Base-by-base conservation (phyloP, 2,113 vertebrate species). In the Sinosuthora webbiana region DNA sequence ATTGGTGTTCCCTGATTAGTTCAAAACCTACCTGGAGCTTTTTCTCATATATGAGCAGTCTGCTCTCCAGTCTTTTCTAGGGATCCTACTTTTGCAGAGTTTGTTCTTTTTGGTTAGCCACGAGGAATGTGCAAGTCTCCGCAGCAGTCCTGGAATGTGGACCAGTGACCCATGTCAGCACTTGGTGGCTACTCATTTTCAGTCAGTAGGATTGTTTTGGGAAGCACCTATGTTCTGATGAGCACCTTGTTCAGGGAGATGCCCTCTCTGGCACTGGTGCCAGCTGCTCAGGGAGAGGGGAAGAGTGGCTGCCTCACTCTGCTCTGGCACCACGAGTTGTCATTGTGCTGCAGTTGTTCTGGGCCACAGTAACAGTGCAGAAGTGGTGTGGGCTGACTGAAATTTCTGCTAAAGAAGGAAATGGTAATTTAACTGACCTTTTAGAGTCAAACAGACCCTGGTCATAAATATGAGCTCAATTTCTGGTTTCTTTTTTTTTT, bases 81-180 rank as follows among this genome's bases (percentile, higher is more conserved):
- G 63, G n/a, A 24, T 17, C 31, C 33, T 37, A 1, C 65, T 49
- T 65, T 47, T 57, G 79, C 23, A 20, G 23, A 27, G 23, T 22
- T 76, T 55, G 35, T 24, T 83, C 15, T 27, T 35, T 45, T 57
- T 20, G 3, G 27, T 41, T 27, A 25, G 20, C 57, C 30, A 3
- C 6, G 11, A 27, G 24, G 8, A 47, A 2, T 4, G 3, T 11
- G 25, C 13, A 8, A 7, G 24, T 24, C 15, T 28, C 35, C 28
- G 63, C 4, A 1, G 39, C 33, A 52, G 69, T 8, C 25, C 68
- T 13, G 35, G 27, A 25, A 3, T 3, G 1, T 1, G 8, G 19
- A 3, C 4, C 22, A 1, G 16, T 27, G 47, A 10, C 15, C 31
- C 1, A 0, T 4, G 21, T 23, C 52, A 9, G 31, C n/a, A 3